Evolutionary conservation across 92 coral and sea anemone species (phyloP), one percentile per base, ranked within the genome.

Genomic region (Meandrina meandrites): DNA sequence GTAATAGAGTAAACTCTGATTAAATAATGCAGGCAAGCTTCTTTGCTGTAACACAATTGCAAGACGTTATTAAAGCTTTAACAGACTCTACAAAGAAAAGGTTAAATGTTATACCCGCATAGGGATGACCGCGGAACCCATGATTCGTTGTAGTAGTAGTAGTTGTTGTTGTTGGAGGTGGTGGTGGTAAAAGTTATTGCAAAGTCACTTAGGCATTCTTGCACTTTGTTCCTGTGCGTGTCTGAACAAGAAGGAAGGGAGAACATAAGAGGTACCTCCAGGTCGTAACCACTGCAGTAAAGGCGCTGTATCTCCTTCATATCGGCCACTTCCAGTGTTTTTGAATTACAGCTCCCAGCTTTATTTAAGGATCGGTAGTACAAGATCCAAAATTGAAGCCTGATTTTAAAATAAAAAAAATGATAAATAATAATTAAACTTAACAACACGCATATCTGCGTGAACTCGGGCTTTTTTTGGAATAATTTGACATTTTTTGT

Each of bases 351-450:
- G 18, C 31, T 70, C 37, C 2, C 75, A 10, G 75, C 75, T 34
- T 30, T 70, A 24, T 12, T 3, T 70, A 70, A 30, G 40, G 37
- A 70, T 6, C 42, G 42, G 75, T 70, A 70, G 75, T 70, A 70
- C 22, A 70, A 70, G 37, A 70, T 70, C 75, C 75, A 70, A 32
- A 70, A 70, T 17, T 70, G 75, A 32, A 70, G 75, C 75, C 75
- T 70, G 3, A 2, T 70, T 31, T 70, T 22, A 62, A 24, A 5
- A 62, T 4, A 22, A 24, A 24, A n/a, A 8, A 62, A 62, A 62
- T 27, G 5, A 37, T 27, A 12, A 68, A 68, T 27, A 40, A 40
- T 40, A 40, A 40, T 40, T 40, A 40, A 40, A 40, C 45, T 40
- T 2, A 40, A 6, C 6, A 40, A 40, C 2, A 40, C 45, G n/a